Conservation (phyloP, 2,888 invertebrate genomes). For the Atherix ibis region DNA sequence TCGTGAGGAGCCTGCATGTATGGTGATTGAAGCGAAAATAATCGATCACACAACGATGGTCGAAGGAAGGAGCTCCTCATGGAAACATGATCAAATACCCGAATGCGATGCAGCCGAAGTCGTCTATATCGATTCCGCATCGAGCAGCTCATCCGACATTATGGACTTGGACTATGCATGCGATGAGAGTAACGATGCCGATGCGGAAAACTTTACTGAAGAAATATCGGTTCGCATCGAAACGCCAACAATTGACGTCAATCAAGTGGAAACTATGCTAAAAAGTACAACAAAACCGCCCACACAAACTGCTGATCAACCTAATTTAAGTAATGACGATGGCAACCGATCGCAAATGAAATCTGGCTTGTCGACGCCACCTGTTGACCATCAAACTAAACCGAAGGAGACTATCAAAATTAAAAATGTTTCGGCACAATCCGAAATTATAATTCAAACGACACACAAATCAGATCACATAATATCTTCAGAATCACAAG, state of each 20-base stretch:
- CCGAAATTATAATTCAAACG: background rate
- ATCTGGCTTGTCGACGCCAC: too few relatives aligned
- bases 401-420: too few relatives aligned
- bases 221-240: conserved; percentile 18
- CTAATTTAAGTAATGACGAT: background rate
- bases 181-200: conserved; percentile 29
- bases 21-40: conserved; percentile 46
- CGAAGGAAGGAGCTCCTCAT: conserved; percentile 42
- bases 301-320: conserved; percentile 2
- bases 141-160: conserved; percentile 45
- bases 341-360: background rate
- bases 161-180: conserved; percentile 37
- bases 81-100: conserved; percentile 34
- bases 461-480: background rate
- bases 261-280: conserved; percentile 9
- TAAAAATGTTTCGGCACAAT: background rate
- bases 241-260: conserved; percentile 17
- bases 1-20: conserved; percentile 30
- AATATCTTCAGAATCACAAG: background rate
- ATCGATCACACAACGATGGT: conserved; percentile 35
- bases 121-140: conserved; percentile 51
- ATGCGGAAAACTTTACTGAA: conserved; percentile 34
- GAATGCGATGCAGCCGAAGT: conserved; percentile 46
- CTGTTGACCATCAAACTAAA: too few relatives aligned
- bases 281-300: conserved; percentile 5